Evolutionary conservation across 2,113 vertebrate species (phyloP), one percentile per base, ranked within the genome.

Genomic region (Camarhynchus parvulus): DNA sequence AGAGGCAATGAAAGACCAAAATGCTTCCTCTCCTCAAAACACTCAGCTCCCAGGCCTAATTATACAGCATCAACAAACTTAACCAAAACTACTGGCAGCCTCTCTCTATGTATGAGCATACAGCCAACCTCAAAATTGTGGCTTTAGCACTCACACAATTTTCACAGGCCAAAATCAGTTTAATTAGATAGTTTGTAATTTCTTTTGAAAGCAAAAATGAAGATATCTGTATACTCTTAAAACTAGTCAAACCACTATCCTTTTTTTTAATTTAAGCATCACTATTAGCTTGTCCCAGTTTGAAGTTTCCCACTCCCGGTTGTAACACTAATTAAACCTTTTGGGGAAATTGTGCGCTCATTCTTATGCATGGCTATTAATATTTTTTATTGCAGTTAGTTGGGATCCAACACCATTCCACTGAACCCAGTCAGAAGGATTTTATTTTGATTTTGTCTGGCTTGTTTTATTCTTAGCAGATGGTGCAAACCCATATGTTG

Each of bases 401-500:
- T 93, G 58, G 64, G 69, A 86, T 87, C 74, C 52, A 94, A 89
- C 1, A 5, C 80, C 35, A 84, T 83, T 92, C 73, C 83, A 86
- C 88, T 19, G 39, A 92, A 92, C 69, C 79, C 69, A 94, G 73
- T 94, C 80, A 75, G 83, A 92, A 92, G 52, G 73, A 90, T 70
- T 93, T 96, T 95, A 93, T 92, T 95, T 93, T 91, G 92, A 96
- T 88, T 90, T 91, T 95, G 61, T 83, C 90, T 96, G 94, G 92
- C 90, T 96, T 94, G 79, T 96, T 95, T 95, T 92, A 81, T 78
- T 94, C 85, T 93, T 81, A 83, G 84, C 95, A 97, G 93, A 95
- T 92, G 93, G 90, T 81, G 13, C 82, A 90, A 94, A 83, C 70
- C 82, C 75, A 80, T 86, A 87, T 70, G 76, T 86, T 94, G 87